These are phyloP conservation scores for Raphicerus campestris DNA, from an alignment of 2,113 vertebrate genomes.

Conservation along the genomic window DNA sequence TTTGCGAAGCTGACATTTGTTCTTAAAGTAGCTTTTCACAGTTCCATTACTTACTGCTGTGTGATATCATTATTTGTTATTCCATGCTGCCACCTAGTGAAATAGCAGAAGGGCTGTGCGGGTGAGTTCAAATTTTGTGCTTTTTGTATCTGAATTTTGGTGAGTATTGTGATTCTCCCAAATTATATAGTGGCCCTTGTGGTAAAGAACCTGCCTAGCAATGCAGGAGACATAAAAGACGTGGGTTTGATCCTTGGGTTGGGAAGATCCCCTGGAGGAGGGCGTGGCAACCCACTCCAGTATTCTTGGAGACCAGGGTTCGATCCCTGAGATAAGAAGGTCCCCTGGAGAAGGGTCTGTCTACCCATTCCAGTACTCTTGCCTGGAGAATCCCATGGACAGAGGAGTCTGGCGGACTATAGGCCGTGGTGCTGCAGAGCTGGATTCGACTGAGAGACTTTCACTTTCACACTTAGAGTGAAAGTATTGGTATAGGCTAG, in stretches of 20 bases:
- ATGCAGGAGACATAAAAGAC: background rate
- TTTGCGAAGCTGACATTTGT: background rate
- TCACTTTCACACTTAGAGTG: background rate
- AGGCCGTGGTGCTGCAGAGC: background rate
- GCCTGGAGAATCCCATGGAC: background rate
- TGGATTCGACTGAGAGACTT: background rate
- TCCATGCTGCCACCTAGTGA: slow-evolving; percentile 81
- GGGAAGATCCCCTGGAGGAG: background rate
- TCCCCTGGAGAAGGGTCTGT: background rate
- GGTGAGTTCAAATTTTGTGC: background rate
- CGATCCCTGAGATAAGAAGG: background rate
- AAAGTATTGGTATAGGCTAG: background rate
- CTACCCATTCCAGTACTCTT: background rate
- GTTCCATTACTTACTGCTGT: rapidly evolving
- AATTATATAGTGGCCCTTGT: background rate
- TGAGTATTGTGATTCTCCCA: background rate
- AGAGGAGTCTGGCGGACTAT: background rate
- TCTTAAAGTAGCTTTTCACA: background rate
- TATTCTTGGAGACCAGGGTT: background rate
- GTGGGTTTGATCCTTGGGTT: background rate
- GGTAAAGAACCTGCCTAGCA: background rate
- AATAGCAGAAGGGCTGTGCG: background rate
- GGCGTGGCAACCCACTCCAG: background rate
- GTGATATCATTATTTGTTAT: slow-evolving; percentile 27
- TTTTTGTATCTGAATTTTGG: background rate